Base-by-base conservation (phyloP, 1,140 invertebrate genomes). In the Agraylea sexmaculata region DNA sequence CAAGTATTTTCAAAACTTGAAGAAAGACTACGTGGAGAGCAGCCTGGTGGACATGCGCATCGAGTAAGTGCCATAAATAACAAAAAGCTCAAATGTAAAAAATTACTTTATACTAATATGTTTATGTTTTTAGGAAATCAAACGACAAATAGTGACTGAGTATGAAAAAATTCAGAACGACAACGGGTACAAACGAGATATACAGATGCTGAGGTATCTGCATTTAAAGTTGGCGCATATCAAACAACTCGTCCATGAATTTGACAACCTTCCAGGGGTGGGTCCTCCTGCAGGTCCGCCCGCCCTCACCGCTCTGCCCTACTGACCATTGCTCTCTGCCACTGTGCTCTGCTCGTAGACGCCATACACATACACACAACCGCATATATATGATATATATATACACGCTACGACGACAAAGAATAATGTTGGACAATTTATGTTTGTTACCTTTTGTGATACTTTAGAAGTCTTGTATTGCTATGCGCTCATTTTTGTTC, bases 201-300 rank as follows among this genome's bases (percentile, higher is more conserved):
- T 81, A 59, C 64, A 67, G 51, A 73, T 84, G 42, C 87, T 88
- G 58, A 72, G 84, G 43, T 90, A 87, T 61, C 70, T 94, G 49
- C 87, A 93, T 57, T 77, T 79, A 35, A 94, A 93, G 59, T 68
- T 94, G 58, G 81, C 82, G 43, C 83, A 91, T 59, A 90, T 93
- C 56, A 93, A 93, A 64, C 71, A 75, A 49, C 70, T 90, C 53
- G 85, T 93, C 12, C 55, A 70, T 38, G 83, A 88, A 16, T 92
- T 83, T 64, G 87, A 92, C 54, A 37, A 27, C 19, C 56, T 60
- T 16, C 44, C 58, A 56, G 62, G 62, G 42, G 58, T 58, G 33
- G n/a, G 8, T 27, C 25, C 25, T 27, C 25, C n/a, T n/a, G n/a
- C n/a, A n/a, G n/a, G n/a, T n/a, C n/a, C 33, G 2, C 12, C 32